Evolutionary conservation across 2,888 invertebrate species (phyloP), one percentile per base, ranked within the genome.

Genomic region (Agrochola lota): DNA sequence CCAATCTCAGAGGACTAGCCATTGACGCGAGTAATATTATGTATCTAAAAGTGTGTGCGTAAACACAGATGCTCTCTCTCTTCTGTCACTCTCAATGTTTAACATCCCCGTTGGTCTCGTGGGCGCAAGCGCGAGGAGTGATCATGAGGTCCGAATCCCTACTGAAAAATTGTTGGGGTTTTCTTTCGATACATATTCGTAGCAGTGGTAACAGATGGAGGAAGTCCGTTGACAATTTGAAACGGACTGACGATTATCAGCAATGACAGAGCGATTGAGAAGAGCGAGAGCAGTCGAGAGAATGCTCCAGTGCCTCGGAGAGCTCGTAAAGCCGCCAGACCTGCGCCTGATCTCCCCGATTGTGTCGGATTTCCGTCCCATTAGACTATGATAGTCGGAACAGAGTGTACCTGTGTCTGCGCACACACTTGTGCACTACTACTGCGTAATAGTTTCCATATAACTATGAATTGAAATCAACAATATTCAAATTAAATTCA

Each of bases 381-480:
- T 62, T 12, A 7, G 20, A 46, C 20, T 46, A 20, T 26, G 20
- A 20, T 26, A 23, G 4, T 12, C 20, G 11, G 20, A 4, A 20
- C 12, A 30, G 26, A 35, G 26, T 26, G 20, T 26, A 23, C 2
- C 30, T 52, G 26, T 49, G 12, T 30, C 20, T 12, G 8, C 20
- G 20, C 20, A 7, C 46, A 26, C 20, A 26, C 2, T 26, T 20
- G 6, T 43, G 11, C 11, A 43, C n/a, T 20, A 26, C 4, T 35
- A 17, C n/a, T 43, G 17, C 17, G 6, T 46, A 17, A 17, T 43
- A 59, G 49, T 57, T 83, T 78, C 83, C 77, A 40, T 40, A 40
- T n/a, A 0, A n/a, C 3, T 15, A 82, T 23, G 60, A 49, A 46
- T 75, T 35, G 0, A n/a, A 17, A 60, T 40, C 26, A 23, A 49